Percentiles rank a stretch among this genome's conserved stretches.
Evolutionary conservation across 2,113 vertebrate species (phyloP).

Genomic region (Eubucco bourcierii): DNA sequence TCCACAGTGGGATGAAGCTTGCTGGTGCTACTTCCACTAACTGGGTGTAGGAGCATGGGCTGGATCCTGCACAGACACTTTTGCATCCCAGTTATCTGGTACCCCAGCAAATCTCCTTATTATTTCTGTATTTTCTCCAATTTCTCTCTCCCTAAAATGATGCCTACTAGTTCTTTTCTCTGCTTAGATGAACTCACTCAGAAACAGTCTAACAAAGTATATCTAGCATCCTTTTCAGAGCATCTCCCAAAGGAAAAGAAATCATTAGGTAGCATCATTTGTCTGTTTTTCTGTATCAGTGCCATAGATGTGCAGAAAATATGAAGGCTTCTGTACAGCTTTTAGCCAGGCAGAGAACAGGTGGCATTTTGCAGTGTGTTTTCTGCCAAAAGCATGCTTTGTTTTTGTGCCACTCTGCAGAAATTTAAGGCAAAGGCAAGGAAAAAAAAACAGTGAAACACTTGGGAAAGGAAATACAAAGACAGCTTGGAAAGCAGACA

Average conservation of each 20-base stretch:
- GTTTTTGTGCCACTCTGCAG: conserved; percentile 33
- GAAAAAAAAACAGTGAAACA: not conserved
- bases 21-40: rapidly evolving
- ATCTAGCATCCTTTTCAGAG: not conserved
- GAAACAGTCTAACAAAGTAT: conserved; percentile 4
- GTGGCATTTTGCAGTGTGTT: not conserved
- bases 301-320: not conserved
- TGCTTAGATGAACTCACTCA: conserved; percentile 16
- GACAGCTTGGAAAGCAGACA: not conserved
- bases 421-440: conserved; percentile 30
- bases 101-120: conserved; percentile 12
- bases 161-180: conserved; percentile 33
- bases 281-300: not conserved
- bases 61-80: not conserved
- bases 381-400: not conserved
- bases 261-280: conserved; percentile 20
- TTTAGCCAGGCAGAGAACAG: not conserved
- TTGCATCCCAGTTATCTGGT: not conserved
- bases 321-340: not conserved
- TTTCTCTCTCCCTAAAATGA: not conserved
- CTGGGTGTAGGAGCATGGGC: not conserved
- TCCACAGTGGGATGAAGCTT: not conserved
- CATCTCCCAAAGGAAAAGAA: conserved; percentile 4
- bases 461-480: conserved; percentile 2
- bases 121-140: not conserved